A percentile compares a stretch with the other conserved stretches of the same genome.
Evolutionary conservation across 37 sponge, comb jelly and placozoan species (phyloP).

Genomic region (Cladorhizidae sp.): DNA sequence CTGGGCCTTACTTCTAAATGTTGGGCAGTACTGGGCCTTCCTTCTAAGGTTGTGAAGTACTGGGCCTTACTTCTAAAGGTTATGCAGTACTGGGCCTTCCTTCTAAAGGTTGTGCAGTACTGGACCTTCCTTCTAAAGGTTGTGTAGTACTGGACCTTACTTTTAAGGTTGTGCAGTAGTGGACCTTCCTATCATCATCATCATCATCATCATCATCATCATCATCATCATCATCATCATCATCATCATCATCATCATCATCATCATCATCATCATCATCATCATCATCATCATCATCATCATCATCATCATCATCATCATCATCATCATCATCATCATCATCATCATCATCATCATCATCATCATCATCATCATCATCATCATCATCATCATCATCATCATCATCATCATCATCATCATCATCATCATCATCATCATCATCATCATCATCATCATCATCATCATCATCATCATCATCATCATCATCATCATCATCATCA

Average conservation of each 20-base stretch:
- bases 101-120: too few relatives aligned
- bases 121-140: too few relatives aligned
- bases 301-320: not conserved
- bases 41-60: too few relatives aligned
- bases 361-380: not conserved
- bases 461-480: constrained; percentile 2
- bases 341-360: constrained; percentile 2
- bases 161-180: too few relatives aligned
- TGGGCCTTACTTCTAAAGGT: too few relatives aligned
- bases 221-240: not conserved
- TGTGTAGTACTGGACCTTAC: too few relatives aligned
- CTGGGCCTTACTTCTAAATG: too few relatives aligned
- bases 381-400: not conserved
- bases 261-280: not conserved
- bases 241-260: not conserved
- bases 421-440: not conserved
- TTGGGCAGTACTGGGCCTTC: too few relatives aligned
- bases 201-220: not conserved
- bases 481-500: constrained; percentile 4
- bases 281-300: not conserved
- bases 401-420: not conserved
- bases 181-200: too few relatives aligned
- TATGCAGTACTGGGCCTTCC: too few relatives aligned
- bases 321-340: constrained; percentile 4
- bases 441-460: not conserved